These are phyloP conservation scores for Germaria angustata DNA, from an alignment of 2,888 invertebrate species.

Conservation along the genomic window DNA sequence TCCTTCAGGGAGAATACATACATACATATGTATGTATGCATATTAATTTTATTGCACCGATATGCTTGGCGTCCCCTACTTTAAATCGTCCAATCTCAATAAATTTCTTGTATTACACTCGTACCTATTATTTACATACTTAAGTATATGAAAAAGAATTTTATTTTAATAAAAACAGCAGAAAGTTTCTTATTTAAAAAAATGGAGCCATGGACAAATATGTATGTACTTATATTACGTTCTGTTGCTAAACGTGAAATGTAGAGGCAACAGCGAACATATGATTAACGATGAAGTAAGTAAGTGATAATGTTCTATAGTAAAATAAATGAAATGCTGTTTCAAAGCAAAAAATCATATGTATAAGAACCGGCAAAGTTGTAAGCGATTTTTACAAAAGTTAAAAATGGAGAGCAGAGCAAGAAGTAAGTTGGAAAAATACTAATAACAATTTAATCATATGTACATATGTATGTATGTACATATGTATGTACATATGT, in stretches of 20 bases:
- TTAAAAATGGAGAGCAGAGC: neutral
- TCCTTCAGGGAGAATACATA: too few species aligned
- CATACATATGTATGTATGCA: neutral
- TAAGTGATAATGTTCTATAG: constrained; percentile 43
- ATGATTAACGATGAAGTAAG: constrained; percentile 61
- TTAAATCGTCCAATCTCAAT: neutral
- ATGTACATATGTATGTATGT: neutral
- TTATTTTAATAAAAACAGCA: neutral
- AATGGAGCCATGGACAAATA: constrained; percentile 39
- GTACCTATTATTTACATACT: too few species aligned
- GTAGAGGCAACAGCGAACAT: constrained; percentile 5
- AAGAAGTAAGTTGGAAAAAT: neutral
- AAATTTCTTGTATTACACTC: too few species aligned
- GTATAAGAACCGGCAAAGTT: constrained; percentile 60
- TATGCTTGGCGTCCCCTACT: neutral
- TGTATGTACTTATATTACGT: neutral
- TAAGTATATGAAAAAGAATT: neutral
- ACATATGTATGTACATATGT: neutral
- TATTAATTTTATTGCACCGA: neutral
- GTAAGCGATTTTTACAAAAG: constrained; percentile 40
- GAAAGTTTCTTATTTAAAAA: constrained; percentile 38
- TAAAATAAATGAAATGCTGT: constrained; percentile 44
- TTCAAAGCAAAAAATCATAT: constrained; percentile 34
- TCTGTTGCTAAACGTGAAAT: constrained; percentile 3
- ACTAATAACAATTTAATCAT: neutral